Percentiles rank a stretch among this genome's conserved stretches.
Evolutionary conservation across 2,888 invertebrate genomes (phyloP).

Genomic region (Agonum fuliginosum): DNA sequence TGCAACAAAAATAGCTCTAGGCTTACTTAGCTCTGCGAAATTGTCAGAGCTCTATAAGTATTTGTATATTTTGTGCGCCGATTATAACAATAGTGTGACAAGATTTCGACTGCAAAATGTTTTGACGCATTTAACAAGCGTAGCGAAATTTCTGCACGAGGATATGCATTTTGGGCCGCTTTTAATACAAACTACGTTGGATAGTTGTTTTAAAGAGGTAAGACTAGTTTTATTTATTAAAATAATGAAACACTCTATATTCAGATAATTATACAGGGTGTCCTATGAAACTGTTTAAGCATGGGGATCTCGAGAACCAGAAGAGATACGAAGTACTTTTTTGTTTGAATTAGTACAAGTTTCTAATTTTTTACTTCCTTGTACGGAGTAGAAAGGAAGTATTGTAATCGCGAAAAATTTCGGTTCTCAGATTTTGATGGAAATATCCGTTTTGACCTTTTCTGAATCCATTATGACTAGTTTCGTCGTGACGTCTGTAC

Average conservation of each 20-base stretch:
- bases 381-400: no score
- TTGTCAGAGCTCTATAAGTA: constrained; percentile 80
- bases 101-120: constrained; percentile 78
- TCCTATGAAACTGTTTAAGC: not conserved
- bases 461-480: no score
- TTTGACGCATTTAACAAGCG: constrained; percentile 78
- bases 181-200: constrained; percentile 79
- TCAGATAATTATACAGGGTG: not conserved
- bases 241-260: no score
- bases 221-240: constrained; percentile 63
- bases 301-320: no score
- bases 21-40: constrained; percentile 80
- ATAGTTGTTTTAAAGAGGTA: constrained; percentile 84
- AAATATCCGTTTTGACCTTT: no score
- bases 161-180: constrained; percentile 78
- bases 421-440: no score
- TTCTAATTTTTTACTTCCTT: no score
- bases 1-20: constrained; percentile 81
- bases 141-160: constrained; percentile 79
- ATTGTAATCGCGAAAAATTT: no score
- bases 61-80: constrained; percentile 82
- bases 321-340: no score
- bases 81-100: constrained; percentile 85
- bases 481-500: no score
- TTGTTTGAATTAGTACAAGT: no score